Conservation (phyloP, 2,888 invertebrate species). For the Drosophila histrio region DNA sequence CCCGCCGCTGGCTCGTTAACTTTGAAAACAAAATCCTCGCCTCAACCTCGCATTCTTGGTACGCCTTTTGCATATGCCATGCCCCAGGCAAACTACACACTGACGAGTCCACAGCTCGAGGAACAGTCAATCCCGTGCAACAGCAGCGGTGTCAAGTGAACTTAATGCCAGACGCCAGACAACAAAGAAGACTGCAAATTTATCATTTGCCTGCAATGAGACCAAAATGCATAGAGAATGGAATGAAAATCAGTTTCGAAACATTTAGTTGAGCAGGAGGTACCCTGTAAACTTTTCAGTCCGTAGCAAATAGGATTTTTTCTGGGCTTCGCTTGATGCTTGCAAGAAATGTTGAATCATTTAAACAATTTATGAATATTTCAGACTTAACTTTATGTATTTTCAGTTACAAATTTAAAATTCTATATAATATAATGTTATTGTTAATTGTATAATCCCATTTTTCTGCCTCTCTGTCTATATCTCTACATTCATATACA, state of each 20-base stretch:
- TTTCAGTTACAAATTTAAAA: no score
- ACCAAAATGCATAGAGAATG: constrained; percentile 19
- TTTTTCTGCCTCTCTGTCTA: no score
- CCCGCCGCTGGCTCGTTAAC: constrained; percentile 58
- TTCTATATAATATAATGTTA: no score
- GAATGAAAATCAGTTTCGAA: not conserved
- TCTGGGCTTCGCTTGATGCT: no score
- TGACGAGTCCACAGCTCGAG: constrained; percentile 7
- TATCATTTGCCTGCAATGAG: constrained; percentile 68
- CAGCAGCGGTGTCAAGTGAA: constrained; percentile 25
- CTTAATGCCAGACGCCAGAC: constrained; percentile 66
- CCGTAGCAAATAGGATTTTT: no score
- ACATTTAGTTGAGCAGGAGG: not conserved
- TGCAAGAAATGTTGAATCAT: no score
- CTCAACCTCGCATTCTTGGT: constrained; percentile 34
- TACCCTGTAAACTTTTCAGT: no score
- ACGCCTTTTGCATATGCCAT: constrained; percentile 51
- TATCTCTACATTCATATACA: not conserved
- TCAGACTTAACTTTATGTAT: no score
- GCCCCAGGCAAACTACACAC: constrained; percentile 25
- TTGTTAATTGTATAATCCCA: no score
- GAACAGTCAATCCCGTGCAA: constrained; percentile 60
- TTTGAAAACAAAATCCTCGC: constrained; percentile 57
- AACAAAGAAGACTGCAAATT: constrained; percentile 72
- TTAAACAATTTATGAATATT: no score